phyloP scores from a whole-genome alignment of 2,888 invertebrate species.

The Brachypalpus laphriformis region DNA sequence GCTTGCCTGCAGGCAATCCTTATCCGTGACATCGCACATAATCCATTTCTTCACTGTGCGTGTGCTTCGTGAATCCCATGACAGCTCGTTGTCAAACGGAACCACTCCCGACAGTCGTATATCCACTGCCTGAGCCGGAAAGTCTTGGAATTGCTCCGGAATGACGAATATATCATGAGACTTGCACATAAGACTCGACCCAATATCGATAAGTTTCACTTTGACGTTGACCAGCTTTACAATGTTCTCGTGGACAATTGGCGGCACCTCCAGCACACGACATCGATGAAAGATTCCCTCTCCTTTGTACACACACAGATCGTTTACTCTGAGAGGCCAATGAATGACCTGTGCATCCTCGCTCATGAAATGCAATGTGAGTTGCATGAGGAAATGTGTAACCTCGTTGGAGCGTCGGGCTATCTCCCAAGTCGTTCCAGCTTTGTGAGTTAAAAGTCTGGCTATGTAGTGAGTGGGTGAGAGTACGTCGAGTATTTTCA shows the following conservation, averaged over 20 bases:
- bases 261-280: conserved; percentile 83
- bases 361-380: conserved; percentile 76
- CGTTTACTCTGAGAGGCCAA: conserved; percentile 83
- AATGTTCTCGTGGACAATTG: conserved; percentile 76
- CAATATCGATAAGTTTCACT: conserved; percentile 86
- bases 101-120: conserved; percentile 84
- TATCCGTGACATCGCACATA: conserved; percentile 75
- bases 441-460: conserved; percentile 83
- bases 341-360: conserved; percentile 75
- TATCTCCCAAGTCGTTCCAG: conserved; percentile 67
- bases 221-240: conserved; percentile 73
- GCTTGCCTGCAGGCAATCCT: conserved; percentile 79
- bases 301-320: conserved; percentile 85
- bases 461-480: conserved; percentile 87
- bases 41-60: conserved; percentile 81
- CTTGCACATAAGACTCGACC: conserved; percentile 82
- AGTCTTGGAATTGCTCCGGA: conserved; percentile 83
- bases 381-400: conserved; percentile 76
- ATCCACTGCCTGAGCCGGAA: conserved; percentile 84
- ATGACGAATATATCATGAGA: conserved; percentile 81
- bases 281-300: conserved; percentile 84
- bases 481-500: conserved; percentile 75
- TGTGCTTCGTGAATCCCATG: conserved; percentile 84
- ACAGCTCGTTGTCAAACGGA: conserved; percentile 84
- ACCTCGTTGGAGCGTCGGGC: conserved; percentile 76